These are phyloP conservation scores for Volucella bombylans DNA, from an alignment of 2,888 invertebrate species.

Conservation along the genomic window DNA sequence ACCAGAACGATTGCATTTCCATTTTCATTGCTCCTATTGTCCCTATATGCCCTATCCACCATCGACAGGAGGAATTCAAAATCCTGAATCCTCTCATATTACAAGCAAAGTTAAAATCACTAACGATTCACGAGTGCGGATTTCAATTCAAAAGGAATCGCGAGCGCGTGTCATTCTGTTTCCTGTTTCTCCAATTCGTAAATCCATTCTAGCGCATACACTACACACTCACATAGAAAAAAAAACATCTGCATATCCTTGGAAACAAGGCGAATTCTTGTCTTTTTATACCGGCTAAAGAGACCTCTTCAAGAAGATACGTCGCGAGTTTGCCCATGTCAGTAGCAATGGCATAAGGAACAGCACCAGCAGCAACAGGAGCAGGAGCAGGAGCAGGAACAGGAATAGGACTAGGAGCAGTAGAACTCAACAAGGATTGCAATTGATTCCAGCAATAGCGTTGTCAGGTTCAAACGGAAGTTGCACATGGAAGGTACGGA, in stretches of 20 bases:
- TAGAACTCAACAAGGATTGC: constrained; percentile 38
- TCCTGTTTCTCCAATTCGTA: constrained; percentile 60
- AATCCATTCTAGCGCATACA: not conserved
- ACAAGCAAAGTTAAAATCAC: constrained; percentile 69
- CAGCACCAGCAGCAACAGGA: too few relatives aligned
- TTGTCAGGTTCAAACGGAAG: constrained; percentile 69
- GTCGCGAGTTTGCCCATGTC: constrained; percentile 23
- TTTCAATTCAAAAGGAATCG: constrained; percentile 70
- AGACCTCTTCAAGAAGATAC: constrained; percentile 36
- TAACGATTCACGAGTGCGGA: constrained; percentile 65
- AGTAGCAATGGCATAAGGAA: not conserved
- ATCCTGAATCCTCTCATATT: constrained; percentile 58
- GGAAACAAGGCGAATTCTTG: constrained; percentile 42
- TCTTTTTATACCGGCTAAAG: constrained; percentile 9
- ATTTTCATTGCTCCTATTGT: too few relatives aligned
- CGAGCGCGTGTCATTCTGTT: constrained; percentile 71
- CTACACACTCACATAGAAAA: constrained; percentile 17
- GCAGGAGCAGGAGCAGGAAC: not conserved
- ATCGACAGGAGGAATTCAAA: constrained; percentile 18
- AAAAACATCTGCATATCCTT: constrained; percentile 68
- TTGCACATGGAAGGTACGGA: constrained; percentile 30
- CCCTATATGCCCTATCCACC: not conserved
- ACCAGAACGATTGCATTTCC: constrained; percentile 33
- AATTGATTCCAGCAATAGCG: constrained; percentile 67
- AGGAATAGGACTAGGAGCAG: constrained; percentile 8